Conservation (phyloP, 2,888 invertebrate species). For the Coecobrya sp. region DNA sequence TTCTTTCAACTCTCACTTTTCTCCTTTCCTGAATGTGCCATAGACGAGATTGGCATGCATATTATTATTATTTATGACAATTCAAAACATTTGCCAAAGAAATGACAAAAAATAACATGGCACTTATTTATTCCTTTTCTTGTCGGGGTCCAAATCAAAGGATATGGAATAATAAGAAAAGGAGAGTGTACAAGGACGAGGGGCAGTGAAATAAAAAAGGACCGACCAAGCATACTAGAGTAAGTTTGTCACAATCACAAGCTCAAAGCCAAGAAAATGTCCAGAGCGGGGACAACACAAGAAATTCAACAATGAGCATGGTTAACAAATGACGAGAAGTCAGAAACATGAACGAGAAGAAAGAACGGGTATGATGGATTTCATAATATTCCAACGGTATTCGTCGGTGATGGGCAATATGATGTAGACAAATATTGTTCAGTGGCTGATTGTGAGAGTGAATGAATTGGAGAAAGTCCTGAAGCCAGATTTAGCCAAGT, state of each 20-base stretch:
- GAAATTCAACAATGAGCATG: not conserved
- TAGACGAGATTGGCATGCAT: slow-evolving; percentile 65
- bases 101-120: slow-evolving; percentile 20
- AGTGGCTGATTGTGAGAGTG: slow-evolving; percentile 10
- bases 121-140: not conserved
- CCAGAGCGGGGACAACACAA: not conserved
- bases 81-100: slow-evolving; percentile 56
- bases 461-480: slow-evolving; percentile 43
- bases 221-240: slow-evolving; percentile 13
- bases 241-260: slow-evolving; percentile 47
- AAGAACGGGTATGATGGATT: slow-evolving; percentile 18
- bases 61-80: slow-evolving; percentile 47
- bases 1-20: slow-evolving; percentile 15
- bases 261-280: slow-evolving; percentile 61
- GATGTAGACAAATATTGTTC: not conserved
- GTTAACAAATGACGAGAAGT: slow-evolving; percentile 55
- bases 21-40: slow-evolving; percentile 53
- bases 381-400: not conserved
- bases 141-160: slow-evolving; percentile 51
- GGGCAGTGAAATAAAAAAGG: slow-evolving; percentile 1
- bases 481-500: slow-evolving; percentile 6
- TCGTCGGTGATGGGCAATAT: not conserved
- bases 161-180: not conserved
- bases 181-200: not conserved
- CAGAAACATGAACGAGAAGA: slow-evolving; percentile 35